Percentiles rank a stretch among this genome's conserved stretches.
Evolutionary conservation across 2,888 invertebrate genomes (phyloP).

Genomic region (Melinaea menophilus): DNA sequence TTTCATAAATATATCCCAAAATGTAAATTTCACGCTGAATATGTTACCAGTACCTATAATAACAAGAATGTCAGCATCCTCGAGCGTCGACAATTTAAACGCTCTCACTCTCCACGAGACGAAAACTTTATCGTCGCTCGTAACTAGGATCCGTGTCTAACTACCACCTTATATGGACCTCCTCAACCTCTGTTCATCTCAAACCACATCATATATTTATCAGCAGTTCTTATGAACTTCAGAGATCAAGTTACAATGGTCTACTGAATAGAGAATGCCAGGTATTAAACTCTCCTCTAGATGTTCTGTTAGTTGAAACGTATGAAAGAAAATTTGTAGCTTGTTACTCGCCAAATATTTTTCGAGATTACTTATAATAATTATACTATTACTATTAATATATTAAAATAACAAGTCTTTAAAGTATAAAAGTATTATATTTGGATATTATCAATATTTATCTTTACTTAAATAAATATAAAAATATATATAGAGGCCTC

Average conservation of each 20-base stretch:
- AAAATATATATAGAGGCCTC: neutral
- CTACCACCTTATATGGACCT: conserved; percentile 48
- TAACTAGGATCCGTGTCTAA: conserved; percentile 60
- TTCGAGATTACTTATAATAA: conserved; percentile 17
- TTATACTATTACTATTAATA: neutral
- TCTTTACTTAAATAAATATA: neutral
- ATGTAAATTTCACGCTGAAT: conserved; percentile 6
- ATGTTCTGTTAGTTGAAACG: conserved; percentile 66
- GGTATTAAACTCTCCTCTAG: conserved; percentile 68
- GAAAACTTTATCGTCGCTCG: conserved; percentile 71
- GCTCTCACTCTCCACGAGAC: conserved; percentile 68
- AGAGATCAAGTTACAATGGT: conserved; percentile 45
- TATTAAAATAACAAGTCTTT: neutral
- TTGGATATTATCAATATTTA: too few species aligned
- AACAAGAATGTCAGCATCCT: conserved; percentile 64
- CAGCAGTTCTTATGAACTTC: conserved; percentile 20
- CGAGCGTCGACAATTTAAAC: conserved; percentile 71
- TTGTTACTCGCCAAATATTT: conserved; percentile 32
- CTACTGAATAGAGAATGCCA: conserved; percentile 56
- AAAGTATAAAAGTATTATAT: too few species aligned
- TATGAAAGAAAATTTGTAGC: conserved; percentile 59
- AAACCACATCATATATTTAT: conserved; percentile 30
- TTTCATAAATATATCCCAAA: neutral
- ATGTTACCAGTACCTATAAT: conserved; percentile 44
- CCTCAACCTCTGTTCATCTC: conserved; percentile 35